Evolutionary conservation across 2,113 vertebrate genomes (phyloP).

Genomic region (Cololabis saira): DNA sequence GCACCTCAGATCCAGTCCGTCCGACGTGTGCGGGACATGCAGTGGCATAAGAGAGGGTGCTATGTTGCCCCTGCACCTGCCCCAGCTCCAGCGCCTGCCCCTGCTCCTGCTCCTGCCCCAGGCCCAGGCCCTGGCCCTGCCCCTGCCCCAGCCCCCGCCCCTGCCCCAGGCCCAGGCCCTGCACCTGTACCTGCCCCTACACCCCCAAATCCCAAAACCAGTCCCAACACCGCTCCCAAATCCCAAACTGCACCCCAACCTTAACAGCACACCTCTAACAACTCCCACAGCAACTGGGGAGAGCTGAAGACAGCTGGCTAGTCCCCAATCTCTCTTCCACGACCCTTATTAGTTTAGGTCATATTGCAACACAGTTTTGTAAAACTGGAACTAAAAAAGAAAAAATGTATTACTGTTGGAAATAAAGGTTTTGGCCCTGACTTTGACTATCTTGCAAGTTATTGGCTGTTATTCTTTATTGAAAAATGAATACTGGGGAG

Average conservation of each 20-base stretch:
- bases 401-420: slow-evolving; percentile 60
- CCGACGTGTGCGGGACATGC: slow-evolving; percentile 89
- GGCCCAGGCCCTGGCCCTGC: neutral
- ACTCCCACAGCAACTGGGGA: slow-evolving; percentile 46
- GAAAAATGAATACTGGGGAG: neutral
- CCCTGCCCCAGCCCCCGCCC: slow-evolving; percentile 31
- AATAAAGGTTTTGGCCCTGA: slow-evolving; percentile 76
- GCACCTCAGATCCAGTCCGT: slow-evolving; percentile 91
- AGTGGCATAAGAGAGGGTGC: slow-evolving; percentile 88
- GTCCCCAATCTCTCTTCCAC: slow-evolving; percentile 22
- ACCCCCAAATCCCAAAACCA: slow-evolving; percentile 60
- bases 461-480: slow-evolving; percentile 18
- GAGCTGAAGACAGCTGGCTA: slow-evolving; percentile 50
- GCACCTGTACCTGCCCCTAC: neutral
- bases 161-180: slow-evolving; percentile 49
- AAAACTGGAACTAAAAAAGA: slow-evolving; percentile 53
- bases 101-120: slow-evolving; percentile 23
- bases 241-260: slow-evolving; percentile 56
- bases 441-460: slow-evolving; percentile 24
- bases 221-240: slow-evolving; percentile 64
- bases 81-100: slow-evolving; percentile 49
- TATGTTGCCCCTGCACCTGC: slow-evolving; percentile 66
- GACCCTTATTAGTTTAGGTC: slow-evolving; percentile 31
- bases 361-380: slow-evolving; percentile 43
- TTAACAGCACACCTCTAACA: slow-evolving; percentile 60